A percentile compares a stretch with the other conserved stretches of the same genome.
These are phyloP conservation scores for Ophion ellenae DNA, from an alignment of 2,888 invertebrate species.

Conservation along the genomic window DNA sequence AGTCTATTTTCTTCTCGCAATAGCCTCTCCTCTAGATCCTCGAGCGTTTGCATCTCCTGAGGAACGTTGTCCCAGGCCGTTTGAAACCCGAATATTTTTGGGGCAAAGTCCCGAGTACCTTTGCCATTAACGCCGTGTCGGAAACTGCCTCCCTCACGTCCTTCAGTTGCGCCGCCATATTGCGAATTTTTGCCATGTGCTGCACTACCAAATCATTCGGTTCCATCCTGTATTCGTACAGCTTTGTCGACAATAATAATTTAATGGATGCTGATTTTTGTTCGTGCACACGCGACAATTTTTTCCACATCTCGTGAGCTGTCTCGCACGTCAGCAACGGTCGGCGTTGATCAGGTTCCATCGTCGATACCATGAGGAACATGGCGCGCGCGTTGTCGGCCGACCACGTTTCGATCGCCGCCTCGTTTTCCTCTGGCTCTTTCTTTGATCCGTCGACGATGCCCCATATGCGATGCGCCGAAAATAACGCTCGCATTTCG, in stretches of 20 bases:
- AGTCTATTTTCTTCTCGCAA: conserved; percentile 66
- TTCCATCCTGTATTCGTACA: conserved; percentile 67
- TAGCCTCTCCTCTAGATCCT: conserved; percentile 62
- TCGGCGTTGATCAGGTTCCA: conserved; percentile 66
- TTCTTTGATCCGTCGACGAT: conserved; percentile 42
- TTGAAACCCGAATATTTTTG: conserved; percentile 64
- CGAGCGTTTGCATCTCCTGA: conserved; percentile 60
- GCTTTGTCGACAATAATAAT: conserved; percentile 64
- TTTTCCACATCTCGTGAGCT: conserved; percentile 70
- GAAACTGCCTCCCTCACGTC: conserved; percentile 69
- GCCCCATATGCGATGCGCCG: conserved; percentile 34
- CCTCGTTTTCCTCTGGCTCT: conserved; percentile 25
- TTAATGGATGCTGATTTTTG: conserved; percentile 71
- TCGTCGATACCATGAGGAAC: conserved; percentile 67
- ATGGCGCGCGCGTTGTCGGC: conserved; percentile 70
- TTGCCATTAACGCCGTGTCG: conserved; percentile 67
- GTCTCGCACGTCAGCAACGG: conserved; percentile 66
- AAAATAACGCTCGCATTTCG: conserved; percentile 56
- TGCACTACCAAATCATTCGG: conserved; percentile 66
- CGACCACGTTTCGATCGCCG: conserved; percentile 56
- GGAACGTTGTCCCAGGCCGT: conserved; percentile 70
- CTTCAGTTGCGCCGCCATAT: conserved; percentile 66
- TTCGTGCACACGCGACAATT: conserved; percentile 67
- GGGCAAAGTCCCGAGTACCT: conserved; percentile 71
- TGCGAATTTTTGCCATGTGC: conserved; percentile 67